A percentile compares a stretch with the other conserved stretches of the same genome.
Evolutionary conservation across 2,888 invertebrate genomes (phyloP).

Genomic region (Zootermopsis nevadensis): DNA sequence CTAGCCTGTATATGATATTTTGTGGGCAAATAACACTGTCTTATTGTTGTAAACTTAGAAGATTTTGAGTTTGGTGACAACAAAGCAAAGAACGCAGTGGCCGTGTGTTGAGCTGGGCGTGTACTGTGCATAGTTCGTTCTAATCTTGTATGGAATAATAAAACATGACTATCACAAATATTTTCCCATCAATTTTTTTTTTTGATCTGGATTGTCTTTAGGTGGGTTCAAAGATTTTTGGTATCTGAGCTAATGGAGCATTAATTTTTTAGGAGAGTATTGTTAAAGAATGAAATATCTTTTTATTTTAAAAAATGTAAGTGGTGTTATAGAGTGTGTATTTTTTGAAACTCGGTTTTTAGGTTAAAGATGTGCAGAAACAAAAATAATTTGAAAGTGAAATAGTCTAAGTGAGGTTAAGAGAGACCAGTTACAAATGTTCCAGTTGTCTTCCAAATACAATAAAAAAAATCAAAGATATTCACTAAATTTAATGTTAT

Average conservation of each 20-base stretch:
- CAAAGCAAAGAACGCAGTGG: background rate
- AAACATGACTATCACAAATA: constrained; percentile 17
- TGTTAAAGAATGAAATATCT: constrained; percentile 12
- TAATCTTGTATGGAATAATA: constrained; percentile 31
- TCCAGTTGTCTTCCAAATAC: constrained; percentile 33
- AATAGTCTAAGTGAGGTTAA: background rate
- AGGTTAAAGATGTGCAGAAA: background rate
- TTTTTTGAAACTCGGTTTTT: background rate
- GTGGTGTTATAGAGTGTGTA: constrained; percentile 12
- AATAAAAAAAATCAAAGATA: background rate
- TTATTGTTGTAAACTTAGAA: background rate
- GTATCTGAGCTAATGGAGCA: background rate
- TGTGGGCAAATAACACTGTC: background rate
- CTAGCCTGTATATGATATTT: background rate
- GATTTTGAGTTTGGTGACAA: background rate
- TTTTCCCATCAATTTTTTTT: constrained; percentile 7
- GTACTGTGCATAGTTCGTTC: background rate
- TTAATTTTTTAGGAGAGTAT: background rate
- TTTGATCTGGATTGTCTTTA: background rate
- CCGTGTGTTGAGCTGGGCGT: background rate
- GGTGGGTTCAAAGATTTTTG: background rate
- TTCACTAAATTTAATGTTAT: background rate
- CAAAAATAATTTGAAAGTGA: background rate
- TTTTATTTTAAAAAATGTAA: constrained; percentile 1
- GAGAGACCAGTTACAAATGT: background rate